Evolutionary conservation across 2,113 vertebrate species (phyloP).

Genomic region (Lepus americanus): DNA sequence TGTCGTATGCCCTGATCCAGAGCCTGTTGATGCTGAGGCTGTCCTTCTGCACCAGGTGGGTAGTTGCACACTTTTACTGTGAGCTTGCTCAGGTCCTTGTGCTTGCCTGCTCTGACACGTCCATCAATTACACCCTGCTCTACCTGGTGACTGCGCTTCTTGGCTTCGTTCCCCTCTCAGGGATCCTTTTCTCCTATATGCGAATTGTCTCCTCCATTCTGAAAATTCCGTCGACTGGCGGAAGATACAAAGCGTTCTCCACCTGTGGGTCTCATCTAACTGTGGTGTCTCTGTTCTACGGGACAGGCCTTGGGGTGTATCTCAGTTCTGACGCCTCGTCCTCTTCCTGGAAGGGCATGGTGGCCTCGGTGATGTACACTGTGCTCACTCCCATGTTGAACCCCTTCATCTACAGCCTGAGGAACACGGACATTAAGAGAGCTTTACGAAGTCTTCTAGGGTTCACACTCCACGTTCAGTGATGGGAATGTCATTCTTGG

Average conservation of each 20-base stretch:
- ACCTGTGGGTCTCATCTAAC: conserved; percentile 74
- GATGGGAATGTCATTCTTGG: background rate
- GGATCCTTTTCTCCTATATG: conserved; percentile 71
- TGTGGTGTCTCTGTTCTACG: conserved; percentile 72
- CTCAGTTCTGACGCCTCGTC: background rate
- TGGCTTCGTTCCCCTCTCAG: conserved; percentile 63
- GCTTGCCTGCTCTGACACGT: conserved; percentile 62
- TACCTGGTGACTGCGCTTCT: conserved; percentile 36
- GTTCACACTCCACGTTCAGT: background rate
- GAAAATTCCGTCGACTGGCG: conserved; percentile 53
- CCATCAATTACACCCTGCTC: conserved; percentile 15
- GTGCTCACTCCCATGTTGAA: conserved; percentile 73
- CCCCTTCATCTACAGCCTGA: conserved; percentile 65
- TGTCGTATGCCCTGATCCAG: conserved; percentile 58
- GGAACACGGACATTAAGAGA: conserved; percentile 65
- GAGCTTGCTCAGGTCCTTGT: conserved; percentile 39
- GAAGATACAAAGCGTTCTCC: conserved; percentile 71
- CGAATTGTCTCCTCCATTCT: conserved; percentile 62
- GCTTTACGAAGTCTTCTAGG: background rate
- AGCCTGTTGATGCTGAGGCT: conserved; percentile 47
- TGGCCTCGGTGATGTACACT: conserved; percentile 44
- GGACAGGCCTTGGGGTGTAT: conserved; percentile 65
- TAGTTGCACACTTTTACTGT: conserved; percentile 69
- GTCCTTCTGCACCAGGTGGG: conserved; percentile 52
- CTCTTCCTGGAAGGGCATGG: conserved; percentile 7